A percentile compares a stretch with the other conserved stretches of the same genome.
Evolutionary conservation across 2,888 invertebrate species (phyloP).

Genomic region (Andrena hattorfiana): DNA sequence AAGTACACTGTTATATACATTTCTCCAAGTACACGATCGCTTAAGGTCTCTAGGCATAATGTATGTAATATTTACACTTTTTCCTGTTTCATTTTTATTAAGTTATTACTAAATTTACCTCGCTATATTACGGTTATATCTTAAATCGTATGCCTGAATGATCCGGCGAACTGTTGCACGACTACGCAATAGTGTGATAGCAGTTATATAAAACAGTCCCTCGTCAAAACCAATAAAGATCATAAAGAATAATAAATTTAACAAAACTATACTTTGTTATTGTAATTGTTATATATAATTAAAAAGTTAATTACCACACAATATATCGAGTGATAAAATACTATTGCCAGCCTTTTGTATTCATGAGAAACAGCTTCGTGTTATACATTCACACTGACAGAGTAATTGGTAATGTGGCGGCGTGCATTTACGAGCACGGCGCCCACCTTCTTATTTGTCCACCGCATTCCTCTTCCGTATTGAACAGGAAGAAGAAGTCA

Average conservation of each 20-base stretch:
- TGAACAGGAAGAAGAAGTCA: conserved; percentile 52
- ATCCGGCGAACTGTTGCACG: conserved; percentile 56
- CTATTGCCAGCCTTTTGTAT: conserved; percentile 78
- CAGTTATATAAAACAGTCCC: conserved; percentile 85
- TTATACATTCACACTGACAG: conserved; percentile 65
- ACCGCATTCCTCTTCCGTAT: conserved; percentile 33
- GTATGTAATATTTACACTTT: conserved; percentile 82
- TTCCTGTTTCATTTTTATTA: conserved; percentile 76
- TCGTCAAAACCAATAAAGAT: conserved; percentile 84
- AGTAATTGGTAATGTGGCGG: conserved; percentile 57
- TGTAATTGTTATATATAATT: conserved; percentile 79
- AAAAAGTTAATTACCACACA: conserved; percentile 82
- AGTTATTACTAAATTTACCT: conserved; percentile 79
- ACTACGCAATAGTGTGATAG: conserved; percentile 73
- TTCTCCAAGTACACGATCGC: conserved; percentile 83
- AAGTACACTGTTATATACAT: conserved; percentile 85
- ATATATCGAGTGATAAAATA: conserved; percentile 79
- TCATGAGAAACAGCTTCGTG: conserved; percentile 52
- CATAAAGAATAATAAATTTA: conserved; percentile 82
- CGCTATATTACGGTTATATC: conserved; percentile 82
- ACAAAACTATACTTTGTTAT: conserved; percentile 82
- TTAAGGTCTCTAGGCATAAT: conserved; percentile 83
- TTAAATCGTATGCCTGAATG: conserved; percentile 70
- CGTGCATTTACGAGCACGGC: conserved; percentile 37
- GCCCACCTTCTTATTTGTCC: conserved; percentile 48